phyloP scores from a whole-genome alignment of 2,888 invertebrate genomes.

The Chloroclystis v-ata region DNA sequence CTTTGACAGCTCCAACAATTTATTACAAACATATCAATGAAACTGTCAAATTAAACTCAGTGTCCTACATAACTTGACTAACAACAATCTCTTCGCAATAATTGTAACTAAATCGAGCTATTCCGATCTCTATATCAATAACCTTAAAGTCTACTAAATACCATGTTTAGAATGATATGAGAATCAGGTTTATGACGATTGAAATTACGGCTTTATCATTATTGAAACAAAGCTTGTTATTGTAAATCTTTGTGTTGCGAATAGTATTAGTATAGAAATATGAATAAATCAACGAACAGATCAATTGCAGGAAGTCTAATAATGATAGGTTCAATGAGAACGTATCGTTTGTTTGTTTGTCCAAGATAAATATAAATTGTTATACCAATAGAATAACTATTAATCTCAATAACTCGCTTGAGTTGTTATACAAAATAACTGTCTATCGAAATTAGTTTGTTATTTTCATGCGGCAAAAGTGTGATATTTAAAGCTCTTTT shows the following conservation, averaged over 20 bases:
- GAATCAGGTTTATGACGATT: background rate
- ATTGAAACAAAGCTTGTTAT: background rate
- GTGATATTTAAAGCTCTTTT: background rate
- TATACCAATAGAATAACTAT: conserved; percentile 13
- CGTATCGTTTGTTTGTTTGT: conserved; percentile 15
- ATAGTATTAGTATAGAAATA: conserved; percentile 16
- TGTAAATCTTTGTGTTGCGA: conserved; percentile 1
- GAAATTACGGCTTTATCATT: background rate
- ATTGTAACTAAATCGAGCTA: too few relatives aligned
- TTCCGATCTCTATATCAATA: too few relatives aligned
- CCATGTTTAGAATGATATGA: too few relatives aligned
- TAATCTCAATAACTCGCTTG: conserved; percentile 13
- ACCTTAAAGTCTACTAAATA: too few relatives aligned
- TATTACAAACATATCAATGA: conserved; percentile 34
- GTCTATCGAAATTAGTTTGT: too few relatives aligned
- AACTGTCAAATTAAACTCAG: conserved; percentile 40
- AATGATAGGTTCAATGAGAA: conserved; percentile 24
- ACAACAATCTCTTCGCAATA: background rate
- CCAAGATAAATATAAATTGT: conserved; percentile 10
- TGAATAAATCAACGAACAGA: conserved; percentile 21
- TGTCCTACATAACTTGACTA: conserved; percentile 31
- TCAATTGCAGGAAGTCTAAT: conserved; percentile 24
- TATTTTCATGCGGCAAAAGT: too few relatives aligned
- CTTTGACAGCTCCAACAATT: conserved; percentile 31
- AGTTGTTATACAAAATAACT: background rate